A percentile compares a stretch with the other conserved stretches of the same genome.
Evolutionary conservation across 2,797 vertebrate species (phyloP).

Genomic region (Microctenopoma stevenorrisi): DNA sequence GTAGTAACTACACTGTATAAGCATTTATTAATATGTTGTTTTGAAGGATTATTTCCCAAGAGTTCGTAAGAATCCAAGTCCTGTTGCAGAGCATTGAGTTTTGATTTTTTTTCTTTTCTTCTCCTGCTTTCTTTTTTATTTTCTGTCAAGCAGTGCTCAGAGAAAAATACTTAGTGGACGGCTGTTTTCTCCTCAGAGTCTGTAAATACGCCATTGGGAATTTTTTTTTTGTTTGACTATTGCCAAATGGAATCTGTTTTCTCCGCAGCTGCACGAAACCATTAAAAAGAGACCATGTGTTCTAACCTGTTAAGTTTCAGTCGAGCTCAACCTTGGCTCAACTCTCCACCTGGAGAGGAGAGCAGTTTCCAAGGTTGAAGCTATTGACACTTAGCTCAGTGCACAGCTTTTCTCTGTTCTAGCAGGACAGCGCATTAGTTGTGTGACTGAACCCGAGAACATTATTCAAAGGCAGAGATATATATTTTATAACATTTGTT

Average conservation of each 20-base stretch:
- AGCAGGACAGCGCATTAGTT: conserved; percentile 49
- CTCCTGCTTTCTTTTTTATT: conserved; percentile 45
- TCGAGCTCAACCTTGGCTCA: conserved; percentile 84
- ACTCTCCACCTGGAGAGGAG: conserved; percentile 78
- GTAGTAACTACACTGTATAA: background rate
- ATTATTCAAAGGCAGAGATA: conserved; percentile 37
- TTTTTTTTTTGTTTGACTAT: conserved; percentile 48
- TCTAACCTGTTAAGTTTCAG: conserved; percentile 80
- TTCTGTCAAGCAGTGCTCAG: conserved; percentile 53
- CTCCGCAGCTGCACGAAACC: conserved; percentile 77
- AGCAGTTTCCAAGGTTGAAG: conserved; percentile 66
- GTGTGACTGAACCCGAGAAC: conserved; percentile 48
- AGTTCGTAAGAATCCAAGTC: conserved; percentile 29
- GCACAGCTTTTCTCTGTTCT: conserved; percentile 43
- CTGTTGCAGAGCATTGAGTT: conserved; percentile 24
- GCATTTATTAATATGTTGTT: conserved; percentile 39
- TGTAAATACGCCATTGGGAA: conserved; percentile 72
- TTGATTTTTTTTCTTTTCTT: conserved; percentile 31
- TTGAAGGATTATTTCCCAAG: conserved; percentile 37
- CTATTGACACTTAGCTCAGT: conserved; percentile 71
- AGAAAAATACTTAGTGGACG: conserved; percentile 54
- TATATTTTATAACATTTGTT: conserved; percentile 20
- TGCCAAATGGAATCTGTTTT: conserved; percentile 79
- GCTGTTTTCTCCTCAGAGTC: conserved; percentile 63
- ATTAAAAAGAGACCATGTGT: conserved; percentile 79